These are phyloP conservation scores for Camponotus pennsylvanicus DNA, from an alignment of 1,140 invertebrate genomes.

Conservation along the genomic window DNA sequence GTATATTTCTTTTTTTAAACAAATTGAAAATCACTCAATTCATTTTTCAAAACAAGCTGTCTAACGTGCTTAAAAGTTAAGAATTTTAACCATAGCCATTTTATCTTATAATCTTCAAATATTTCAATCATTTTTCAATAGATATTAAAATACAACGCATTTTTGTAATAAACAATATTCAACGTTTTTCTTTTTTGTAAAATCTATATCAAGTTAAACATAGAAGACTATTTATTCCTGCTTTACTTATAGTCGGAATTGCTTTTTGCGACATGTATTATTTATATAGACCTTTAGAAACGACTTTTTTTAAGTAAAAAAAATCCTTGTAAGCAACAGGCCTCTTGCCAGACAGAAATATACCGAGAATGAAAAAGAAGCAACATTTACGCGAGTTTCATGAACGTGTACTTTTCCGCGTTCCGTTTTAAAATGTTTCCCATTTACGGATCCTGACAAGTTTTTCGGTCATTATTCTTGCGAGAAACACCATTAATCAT, in stretches of 20 bases:
- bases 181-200: not conserved
- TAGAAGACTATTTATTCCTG: not conserved
- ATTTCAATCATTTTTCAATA: not conserved
- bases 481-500: slow-evolving; percentile 12
- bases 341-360: not conserved
- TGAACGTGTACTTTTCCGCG: not conserved
- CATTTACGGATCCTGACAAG: not conserved
- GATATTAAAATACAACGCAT: not conserved
- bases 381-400: slow-evolving; percentile 29
- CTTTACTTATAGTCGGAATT: not conserved
- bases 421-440: slow-evolving; percentile 31
- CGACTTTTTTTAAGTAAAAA: not conserved
- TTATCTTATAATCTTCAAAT: too few relatives aligned
- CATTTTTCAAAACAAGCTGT: too few relatives aligned
- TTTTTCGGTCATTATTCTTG: slow-evolving; percentile 20
- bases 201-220: not conserved
- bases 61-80: too few relatives aligned
- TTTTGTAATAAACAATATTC: not conserved
- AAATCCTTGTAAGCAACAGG: slow-evolving; percentile 9
- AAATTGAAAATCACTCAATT: too few relatives aligned
- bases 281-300: not conserved
- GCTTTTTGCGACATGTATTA: slow-evolving; percentile 25
- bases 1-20: not conserved
- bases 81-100: not conserved
- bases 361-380: slow-evolving; percentile 22